phyloP scores from a whole-genome alignment of 2,888 invertebrate species.

The Xestia sexstrigata region DNA sequence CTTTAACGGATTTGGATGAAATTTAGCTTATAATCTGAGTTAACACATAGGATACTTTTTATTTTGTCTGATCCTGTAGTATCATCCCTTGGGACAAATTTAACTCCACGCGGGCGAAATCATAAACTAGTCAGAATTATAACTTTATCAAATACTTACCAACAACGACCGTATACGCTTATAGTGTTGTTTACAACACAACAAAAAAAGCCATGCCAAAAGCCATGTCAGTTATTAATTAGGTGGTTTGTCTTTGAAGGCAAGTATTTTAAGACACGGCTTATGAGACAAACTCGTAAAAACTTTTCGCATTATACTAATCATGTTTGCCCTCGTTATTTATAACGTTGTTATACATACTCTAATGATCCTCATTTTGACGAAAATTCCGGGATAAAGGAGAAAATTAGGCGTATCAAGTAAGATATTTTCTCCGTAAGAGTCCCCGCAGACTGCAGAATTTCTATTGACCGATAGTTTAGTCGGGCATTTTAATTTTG shows the following conservation, averaged over 20 bases:
- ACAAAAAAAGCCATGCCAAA: no score
- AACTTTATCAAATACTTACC: not conserved
- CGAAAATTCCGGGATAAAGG: not conserved
- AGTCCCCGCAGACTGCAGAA: not conserved
- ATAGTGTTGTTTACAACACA: no score
- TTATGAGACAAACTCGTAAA: not conserved
- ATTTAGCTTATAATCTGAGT: no score
- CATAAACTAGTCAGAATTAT: not conserved
- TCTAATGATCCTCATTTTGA: not conserved
- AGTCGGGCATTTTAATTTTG: not conserved
- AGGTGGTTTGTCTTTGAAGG: no score
- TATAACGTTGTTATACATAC: not conserved
- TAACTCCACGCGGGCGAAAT: no score
- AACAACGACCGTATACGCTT: not conserved
- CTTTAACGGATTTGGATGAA: no score
- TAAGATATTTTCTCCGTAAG: not conserved
- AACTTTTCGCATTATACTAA: constrained; percentile 16
- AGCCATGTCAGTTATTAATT: no score
- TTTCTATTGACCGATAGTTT: not conserved
- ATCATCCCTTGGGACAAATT: no score
- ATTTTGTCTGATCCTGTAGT: no score
- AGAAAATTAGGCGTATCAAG: not conserved
- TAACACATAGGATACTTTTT: no score
- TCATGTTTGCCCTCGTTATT: not conserved
- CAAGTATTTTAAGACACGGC: not conserved